Evolutionary conservation across 2,888 invertebrate genomes (phyloP).

Genomic region (Amphiduros pacificus): DNA sequence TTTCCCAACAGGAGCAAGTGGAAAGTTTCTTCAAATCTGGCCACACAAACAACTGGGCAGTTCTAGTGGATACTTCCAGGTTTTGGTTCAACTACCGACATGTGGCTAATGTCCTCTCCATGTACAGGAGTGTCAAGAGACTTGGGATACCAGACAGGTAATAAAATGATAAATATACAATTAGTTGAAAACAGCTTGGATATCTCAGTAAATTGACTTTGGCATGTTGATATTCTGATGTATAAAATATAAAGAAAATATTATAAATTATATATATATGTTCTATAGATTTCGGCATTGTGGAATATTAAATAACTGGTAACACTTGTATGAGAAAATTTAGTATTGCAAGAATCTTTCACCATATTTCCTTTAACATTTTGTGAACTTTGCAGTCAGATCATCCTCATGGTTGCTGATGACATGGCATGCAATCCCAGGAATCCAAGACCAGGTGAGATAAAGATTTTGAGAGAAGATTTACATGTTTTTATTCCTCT

Average conservation of each 20-base stretch:
- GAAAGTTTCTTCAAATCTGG: slow-evolving; percentile 57
- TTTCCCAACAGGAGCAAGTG: slow-evolving; percentile 33
- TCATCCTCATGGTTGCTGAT: slow-evolving; percentile 98
- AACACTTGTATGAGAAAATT: neutral
- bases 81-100: slow-evolving; percentile 99
- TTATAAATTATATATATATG: no score
- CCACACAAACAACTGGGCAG: slow-evolving; percentile 99
- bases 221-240: no score
- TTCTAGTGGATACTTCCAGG: slow-evolving; percentile 94
- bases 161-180: no score
- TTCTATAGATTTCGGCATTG: no score
- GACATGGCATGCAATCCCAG: slow-evolving; percentile 99
- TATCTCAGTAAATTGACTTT: no score
- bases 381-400: slow-evolving; percentile 68
- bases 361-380: neutral
- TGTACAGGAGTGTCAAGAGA: slow-evolving; percentile 96
- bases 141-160: slow-evolving; percentile 93
- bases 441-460: slow-evolving; percentile 89
- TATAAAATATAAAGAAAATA: no score
- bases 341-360: neutral
- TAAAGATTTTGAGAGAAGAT: no score
- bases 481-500: neutral
- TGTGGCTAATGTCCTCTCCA: slow-evolving; percentile 97
- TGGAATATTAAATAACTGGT: no score
- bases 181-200: no score